Conservation (phyloP, 2,797 vertebrate genomes). For the Crax fasciolata region DNA sequence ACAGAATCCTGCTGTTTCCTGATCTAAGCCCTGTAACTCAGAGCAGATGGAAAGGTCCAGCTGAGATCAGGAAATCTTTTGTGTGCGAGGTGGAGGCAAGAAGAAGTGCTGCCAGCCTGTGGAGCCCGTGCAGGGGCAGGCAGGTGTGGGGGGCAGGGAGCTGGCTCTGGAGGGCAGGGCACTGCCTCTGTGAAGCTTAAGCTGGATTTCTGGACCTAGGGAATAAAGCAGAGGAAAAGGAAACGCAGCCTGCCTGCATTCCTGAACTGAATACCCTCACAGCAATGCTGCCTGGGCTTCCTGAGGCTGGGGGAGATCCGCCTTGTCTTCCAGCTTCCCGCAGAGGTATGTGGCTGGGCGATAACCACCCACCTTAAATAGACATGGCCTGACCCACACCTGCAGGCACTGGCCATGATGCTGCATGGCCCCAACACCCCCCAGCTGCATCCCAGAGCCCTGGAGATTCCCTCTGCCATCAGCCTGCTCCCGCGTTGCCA, state of each 20-base stretch:
- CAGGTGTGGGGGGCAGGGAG: background rate
- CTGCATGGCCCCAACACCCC: background rate
- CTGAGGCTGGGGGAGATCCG: background rate
- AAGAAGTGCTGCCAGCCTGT: background rate
- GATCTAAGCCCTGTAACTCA: background rate
- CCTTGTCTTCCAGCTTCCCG: background rate
- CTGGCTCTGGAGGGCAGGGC: background rate
- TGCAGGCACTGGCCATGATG: background rate
- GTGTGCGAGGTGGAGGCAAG: background rate
- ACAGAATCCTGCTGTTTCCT: constrained; percentile 52
- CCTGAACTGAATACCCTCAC: background rate
- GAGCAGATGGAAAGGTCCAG: constrained; percentile 55
- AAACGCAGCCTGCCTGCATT: background rate
- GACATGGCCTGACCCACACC: accelerated
- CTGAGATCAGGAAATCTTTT: constrained; percentile 53
- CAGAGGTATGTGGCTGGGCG: background rate
- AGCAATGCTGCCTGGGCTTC: background rate
- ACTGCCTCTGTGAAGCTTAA: accelerated
- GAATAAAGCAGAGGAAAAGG: background rate
- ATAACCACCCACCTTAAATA: accelerated
- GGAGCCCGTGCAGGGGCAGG: background rate
- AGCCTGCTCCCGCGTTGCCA: background rate
- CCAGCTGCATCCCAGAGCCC: accelerated
- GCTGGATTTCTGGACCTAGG: background rate
- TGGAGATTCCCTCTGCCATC: background rate